Conservation (phyloP, 2,113 vertebrate species). For the Neodontobutis hainanensis region DNA sequence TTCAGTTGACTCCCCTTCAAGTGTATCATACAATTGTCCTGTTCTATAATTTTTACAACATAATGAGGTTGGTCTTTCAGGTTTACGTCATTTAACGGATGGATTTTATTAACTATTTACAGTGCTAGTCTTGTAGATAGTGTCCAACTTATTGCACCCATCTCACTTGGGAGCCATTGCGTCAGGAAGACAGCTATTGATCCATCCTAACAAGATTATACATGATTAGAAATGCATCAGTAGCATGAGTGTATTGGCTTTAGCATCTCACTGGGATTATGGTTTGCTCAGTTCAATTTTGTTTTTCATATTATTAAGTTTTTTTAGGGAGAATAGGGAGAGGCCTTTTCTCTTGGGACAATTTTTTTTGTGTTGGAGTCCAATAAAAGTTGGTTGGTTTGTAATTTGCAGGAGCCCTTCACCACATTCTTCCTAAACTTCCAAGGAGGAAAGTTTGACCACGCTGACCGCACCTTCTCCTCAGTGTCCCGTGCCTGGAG, state of each 20-base stretch:
- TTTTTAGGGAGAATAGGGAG: conserved; percentile 6
- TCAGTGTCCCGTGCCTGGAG: conserved; percentile 95
- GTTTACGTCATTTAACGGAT: conserved; percentile 27
- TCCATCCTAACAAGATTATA: conserved; percentile 76
- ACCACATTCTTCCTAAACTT: conserved; percentile 97
- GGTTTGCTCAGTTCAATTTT: conserved; percentile 42
- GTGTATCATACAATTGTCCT: background rate
- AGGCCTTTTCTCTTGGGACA: conserved; percentile 4
- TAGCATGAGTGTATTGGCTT: conserved; percentile 51
- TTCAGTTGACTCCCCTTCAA: too few relatives aligned
- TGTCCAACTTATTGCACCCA: conserved; percentile 52
- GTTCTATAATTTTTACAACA: conserved; percentile 14
- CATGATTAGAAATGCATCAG: conserved; percentile 74
- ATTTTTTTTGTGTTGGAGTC: background rate
- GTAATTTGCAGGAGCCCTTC: conserved; percentile 88
- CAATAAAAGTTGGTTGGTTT: background rate
- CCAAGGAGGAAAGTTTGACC: conserved; percentile 99
- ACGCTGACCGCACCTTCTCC: conserved; percentile 96
- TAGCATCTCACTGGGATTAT: conserved; percentile 51
- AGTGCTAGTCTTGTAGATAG: conserved; percentile 31
- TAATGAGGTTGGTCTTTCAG: conserved; percentile 3
- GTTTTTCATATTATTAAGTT: conserved; percentile 12
- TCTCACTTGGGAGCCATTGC: conserved; percentile 64
- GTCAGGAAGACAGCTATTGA: conserved; percentile 67
- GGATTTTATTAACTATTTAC: conserved; percentile 50